Evolutionary conservation across 2,888 invertebrate genomes (phyloP), one percentile per base, ranked within the genome.

Genomic region (Tigriopus californicus): DNA sequence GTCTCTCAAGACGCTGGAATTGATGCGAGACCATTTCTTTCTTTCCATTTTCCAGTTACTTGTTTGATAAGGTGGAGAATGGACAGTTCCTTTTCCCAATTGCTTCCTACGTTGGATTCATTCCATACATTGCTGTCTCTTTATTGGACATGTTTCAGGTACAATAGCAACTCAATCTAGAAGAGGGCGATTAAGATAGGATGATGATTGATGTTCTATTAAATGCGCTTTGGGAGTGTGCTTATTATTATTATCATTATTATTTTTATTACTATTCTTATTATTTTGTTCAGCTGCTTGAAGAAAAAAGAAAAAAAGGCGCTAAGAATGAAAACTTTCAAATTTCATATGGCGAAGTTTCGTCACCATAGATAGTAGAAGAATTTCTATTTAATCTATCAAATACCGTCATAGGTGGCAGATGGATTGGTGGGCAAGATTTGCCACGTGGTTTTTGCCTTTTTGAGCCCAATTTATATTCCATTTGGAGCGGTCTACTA

Each of bases 401-500:
- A n/a, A n/a, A n/a, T n/a, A n/a, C n/a, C 52, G 57, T 4, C 54
- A 60, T 5, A 24, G 57, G 5, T 46, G 47, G 33, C 41, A 18
- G 44, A 58, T 41, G 24, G 20, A 20, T 12, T 41, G 13, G 78
- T 79, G 49, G 82, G 83, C 1, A 78, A 80, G 66, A 75, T 78
- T 53, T 73, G 85, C 6, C 87, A 88, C 69, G 72, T 79, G 41
- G 72, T 83, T 47, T 84, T 85, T 67, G 81, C 82, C 62, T 72
- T 85, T 56, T 66, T 83, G 60, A 81, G 85, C 68, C 82, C 85
- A 40, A 80, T 85, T 76, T 88, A 88, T 70, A 78, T 83, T 64
- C 84, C 87, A 1, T 85, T 83, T 68, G 86, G 86, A 12, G 80
- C 83, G 53, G 77, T 88, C 54, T 86, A 86, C 68, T 86, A 82